These are phyloP conservation scores for Microhierax caerulescens DNA, from an alignment of 2,797 vertebrate species.

Conservation along the genomic window DNA sequence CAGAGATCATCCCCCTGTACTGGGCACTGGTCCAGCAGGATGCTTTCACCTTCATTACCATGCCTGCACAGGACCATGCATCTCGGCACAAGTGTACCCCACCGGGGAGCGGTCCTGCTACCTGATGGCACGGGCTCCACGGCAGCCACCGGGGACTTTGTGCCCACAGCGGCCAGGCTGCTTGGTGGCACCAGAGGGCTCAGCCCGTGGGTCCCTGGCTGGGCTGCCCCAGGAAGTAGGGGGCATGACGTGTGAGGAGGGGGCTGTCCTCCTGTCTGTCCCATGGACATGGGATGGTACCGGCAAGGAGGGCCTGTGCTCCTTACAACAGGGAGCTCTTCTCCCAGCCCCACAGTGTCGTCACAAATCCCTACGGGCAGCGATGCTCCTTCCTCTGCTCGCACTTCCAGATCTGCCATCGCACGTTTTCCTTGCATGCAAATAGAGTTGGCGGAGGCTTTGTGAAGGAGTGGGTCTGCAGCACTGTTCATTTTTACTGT, in stretches of 20 bases:
- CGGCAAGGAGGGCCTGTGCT: fast-evolving
- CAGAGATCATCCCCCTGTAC: no score
- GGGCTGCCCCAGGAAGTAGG: neutral
- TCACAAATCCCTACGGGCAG: fast-evolving
- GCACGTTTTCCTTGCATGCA: fast-evolving
- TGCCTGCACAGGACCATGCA: fast-evolving
- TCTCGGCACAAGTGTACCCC: fast-evolving
- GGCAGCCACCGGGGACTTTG: fast-evolving
- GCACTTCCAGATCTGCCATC: neutral
- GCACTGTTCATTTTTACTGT: neutral
- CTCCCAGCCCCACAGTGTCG: neutral
- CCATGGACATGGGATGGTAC: neutral
- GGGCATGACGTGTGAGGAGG: fast-evolving
- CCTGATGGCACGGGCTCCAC: neutral
- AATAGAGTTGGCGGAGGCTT: neutral
- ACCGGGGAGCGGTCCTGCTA: neutral
- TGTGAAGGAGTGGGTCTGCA: neutral
- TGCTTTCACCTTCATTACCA: neutral
- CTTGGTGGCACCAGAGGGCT: neutral
- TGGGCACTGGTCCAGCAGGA: neutral
- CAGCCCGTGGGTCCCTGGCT: neutral
- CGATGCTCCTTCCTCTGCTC: neutral
- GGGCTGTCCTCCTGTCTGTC: neutral
- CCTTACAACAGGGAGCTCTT: fast-evolving
- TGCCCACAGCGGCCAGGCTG: neutral